Base-by-base conservation (phyloP, 2,797 vertebrate genomes). In the Chrosomus eos region DNA sequence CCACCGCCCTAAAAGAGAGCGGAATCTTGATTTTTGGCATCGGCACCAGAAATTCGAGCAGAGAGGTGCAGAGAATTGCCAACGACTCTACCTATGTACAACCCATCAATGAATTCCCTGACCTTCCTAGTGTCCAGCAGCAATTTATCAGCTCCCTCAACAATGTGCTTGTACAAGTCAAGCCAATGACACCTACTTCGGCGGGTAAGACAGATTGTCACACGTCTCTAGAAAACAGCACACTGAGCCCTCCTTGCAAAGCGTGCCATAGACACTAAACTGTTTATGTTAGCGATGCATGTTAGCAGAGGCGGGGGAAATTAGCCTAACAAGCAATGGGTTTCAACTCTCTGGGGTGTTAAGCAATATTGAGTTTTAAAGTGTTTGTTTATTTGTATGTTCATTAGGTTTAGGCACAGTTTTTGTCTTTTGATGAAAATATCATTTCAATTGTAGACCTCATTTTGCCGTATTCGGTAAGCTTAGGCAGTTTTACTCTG, bases 121-220 rank as follows among this genome's bases (percentile, higher is more conserved):
- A 96, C 70, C 90, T 96, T 31, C 93, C 93, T n/a, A 90, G 86
- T 78, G 90, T 96, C 0, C 94, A 95, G 81, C 93, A 95, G 89
- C 95, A 92, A 72, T 83, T 96, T 55, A 87, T 95, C 62, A 53
- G 64, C 16, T 81, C 87, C 0, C 19, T 93, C 74, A 86, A 89
- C 33, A 28, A 72, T 82, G 86, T 86, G n/a, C 31, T 70, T 64
- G 13, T 38, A 26, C 71, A 48, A 55, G 62, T 81, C 13, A 81
- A 36, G 26, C 78, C 51, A 1, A n/a, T 78, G n/a, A 84, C 83
- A 55, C 89, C 91, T 78, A 90, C 86, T 64, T 84, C 36, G 28
- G 73, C 73, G 26, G 73, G 92, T 92, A 92, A 93, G 93, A 58
- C 3, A 48, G 33, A 85, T 5, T 71, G 7, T 9, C 73, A 38